A percentile compares a stretch with the other conserved stretches of the same genome.
These are phyloP conservation scores for Limonius californicus DNA, from an alignment of 1,140 invertebrate species.

Conservation along the genomic window DNA sequence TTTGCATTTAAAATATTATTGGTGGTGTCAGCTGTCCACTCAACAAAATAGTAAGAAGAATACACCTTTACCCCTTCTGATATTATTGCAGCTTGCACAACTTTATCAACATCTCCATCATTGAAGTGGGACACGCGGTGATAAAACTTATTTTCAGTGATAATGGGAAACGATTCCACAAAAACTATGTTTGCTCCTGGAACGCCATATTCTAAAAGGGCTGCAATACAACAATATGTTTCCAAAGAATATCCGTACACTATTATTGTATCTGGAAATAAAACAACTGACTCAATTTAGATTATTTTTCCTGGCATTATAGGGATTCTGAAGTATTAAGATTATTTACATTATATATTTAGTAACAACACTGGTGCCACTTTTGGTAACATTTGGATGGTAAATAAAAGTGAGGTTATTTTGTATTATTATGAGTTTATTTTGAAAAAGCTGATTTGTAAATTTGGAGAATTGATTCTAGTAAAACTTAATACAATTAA, in stretches of 20 bases:
- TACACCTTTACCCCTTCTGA: conserved; percentile 28
- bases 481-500: too few relatives aligned
- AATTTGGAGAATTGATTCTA: too few relatives aligned
- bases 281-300: too few relatives aligned
- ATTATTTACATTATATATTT: too few relatives aligned
- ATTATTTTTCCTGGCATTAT: too few relatives aligned
- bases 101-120: conserved; percentile 35
- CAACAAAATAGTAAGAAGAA: conserved; percentile 35
- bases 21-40: conserved; percentile 32
- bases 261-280: conserved; percentile 47
- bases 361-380: too few relatives aligned
- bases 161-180: conserved; percentile 47
- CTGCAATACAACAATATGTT: conserved; percentile 56
- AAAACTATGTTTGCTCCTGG: conserved; percentile 50
- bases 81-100: conserved; percentile 22
- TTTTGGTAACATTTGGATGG: too few relatives aligned
- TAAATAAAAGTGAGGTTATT: too few relatives aligned
- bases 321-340: too few relatives aligned
- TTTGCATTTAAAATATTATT: conserved; percentile 34
- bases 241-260: conserved; percentile 61
- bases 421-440: too few relatives aligned
- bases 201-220: conserved; percentile 55
- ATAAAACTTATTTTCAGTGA: background rate
- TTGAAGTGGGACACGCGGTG: conserved; percentile 36
- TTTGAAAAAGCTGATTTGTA: too few relatives aligned